Evolutionary conservation across 1,140 invertebrate species (phyloP).

Genomic region (Neomicropteryx cornuta): DNA sequence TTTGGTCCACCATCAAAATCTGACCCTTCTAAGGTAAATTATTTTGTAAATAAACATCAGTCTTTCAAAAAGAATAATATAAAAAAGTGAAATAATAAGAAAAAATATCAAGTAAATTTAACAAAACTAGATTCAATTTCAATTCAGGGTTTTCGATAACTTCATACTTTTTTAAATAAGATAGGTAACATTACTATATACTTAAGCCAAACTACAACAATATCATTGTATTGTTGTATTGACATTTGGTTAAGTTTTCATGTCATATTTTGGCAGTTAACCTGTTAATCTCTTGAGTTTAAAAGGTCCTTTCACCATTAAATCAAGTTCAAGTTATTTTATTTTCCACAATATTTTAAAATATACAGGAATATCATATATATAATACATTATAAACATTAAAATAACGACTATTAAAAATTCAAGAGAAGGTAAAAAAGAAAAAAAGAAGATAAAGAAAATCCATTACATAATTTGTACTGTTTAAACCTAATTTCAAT

Average conservation of each 20-base stretch:
- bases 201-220: no score
- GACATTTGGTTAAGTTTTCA: no score
- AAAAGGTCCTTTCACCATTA: neutral
- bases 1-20: slow-evolving; percentile 13
- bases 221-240: no score
- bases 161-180: neutral
- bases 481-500: no score
- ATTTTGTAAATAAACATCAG: slow-evolving; percentile 1
- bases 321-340: no score
- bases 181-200: neutral
- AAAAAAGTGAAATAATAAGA: neutral
- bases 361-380: no score
- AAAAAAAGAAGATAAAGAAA: no score
- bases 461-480: no score
- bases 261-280: neutral
- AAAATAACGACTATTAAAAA: no score
- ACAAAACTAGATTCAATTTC: neutral
- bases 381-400: no score
- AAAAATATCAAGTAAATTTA: neutral
- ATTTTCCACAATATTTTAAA: no score
- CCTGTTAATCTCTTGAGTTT: neutral
- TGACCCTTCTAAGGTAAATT: slow-evolving; percentile 8
- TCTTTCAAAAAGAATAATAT: neutral
- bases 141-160: neutral
- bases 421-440: no score